Evolutionary conservation across 1,140 invertebrate genomes (phyloP).

Genomic region (Hycleus phaleratus): DNA sequence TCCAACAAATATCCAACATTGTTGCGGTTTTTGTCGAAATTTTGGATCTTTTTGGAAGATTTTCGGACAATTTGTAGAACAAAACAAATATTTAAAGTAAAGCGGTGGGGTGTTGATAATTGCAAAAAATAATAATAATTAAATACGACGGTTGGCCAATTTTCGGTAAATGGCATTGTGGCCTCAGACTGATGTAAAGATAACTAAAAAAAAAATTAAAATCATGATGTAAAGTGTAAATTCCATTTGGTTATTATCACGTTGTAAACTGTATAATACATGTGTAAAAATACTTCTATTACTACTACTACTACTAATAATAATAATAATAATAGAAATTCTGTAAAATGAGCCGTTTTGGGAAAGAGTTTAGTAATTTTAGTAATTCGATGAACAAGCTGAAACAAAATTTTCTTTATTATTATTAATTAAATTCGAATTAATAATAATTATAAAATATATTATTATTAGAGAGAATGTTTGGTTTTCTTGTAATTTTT

Average conservation of each 20-base stretch:
- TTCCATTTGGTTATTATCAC: constrained; percentile 38
- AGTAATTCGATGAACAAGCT: constrained; percentile 18
- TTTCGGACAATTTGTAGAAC: background rate
- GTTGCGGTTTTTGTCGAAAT: too few species aligned
- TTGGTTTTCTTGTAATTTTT: constrained; percentile 32
- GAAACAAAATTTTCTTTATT: too few species aligned
- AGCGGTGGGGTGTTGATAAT: constrained; percentile 27
- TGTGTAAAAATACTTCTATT: constrained; percentile 36
- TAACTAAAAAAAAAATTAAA: constrained; percentile 30
- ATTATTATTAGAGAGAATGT: constrained; percentile 37
- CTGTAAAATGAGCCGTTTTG: constrained; percentile 34
- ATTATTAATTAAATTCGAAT: background rate
- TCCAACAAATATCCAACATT: background rate
- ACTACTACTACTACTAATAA: background rate
- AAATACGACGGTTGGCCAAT: constrained; percentile 15
- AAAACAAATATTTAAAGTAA: constrained; percentile 5
- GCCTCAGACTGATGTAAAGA: constrained; percentile 42
- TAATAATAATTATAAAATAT: constrained; percentile 37
- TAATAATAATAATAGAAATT: too few species aligned
- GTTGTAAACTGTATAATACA: constrained; percentile 40
- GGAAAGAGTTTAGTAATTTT: constrained; percentile 16
- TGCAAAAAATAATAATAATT: constrained; percentile 14
- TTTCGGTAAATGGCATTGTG: constrained; percentile 26
- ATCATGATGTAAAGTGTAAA: constrained; percentile 40
- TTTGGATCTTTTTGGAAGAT: background rate